Conservation (phyloP, 2,113 vertebrate species). For the Eonycteris spelaea region DNA sequence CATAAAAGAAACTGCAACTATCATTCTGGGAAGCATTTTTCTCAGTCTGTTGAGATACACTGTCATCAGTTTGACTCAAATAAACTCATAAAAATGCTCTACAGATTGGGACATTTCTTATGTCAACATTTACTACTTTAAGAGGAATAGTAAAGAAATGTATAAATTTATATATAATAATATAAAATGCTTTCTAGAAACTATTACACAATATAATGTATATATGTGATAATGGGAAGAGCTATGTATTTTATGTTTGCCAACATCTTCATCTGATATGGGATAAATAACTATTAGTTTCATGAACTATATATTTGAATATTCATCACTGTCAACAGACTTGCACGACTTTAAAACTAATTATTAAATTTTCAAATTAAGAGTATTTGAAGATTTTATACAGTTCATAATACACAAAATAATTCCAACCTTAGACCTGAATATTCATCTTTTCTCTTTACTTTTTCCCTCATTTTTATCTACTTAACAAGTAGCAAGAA, state of each 20-base stretch:
- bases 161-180: background rate
- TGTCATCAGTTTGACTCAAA: background rate
- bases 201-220: background rate
- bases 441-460: background rate
- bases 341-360: background rate
- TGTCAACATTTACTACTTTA: background rate
- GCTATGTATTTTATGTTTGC: background rate
- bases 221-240: background rate
- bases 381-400: background rate
- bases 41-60: background rate
- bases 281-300: background rate
- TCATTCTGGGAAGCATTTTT: background rate
- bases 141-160: slow-evolving; percentile 7
- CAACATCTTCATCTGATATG: background rate
- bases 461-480: background rate
- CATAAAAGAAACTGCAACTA: background rate
- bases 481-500: background rate
- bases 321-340: background rate
- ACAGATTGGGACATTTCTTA: background rate
- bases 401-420: background rate
- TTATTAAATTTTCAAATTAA: slow-evolving; percentile 10
- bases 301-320: background rate
- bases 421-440: background rate
- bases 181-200: background rate
- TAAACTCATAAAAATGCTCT: background rate